These are phyloP conservation scores for Ophioninae sp. DNA, from an alignment of 2,888 invertebrate genomes.

Conservation along the genomic window DNA sequence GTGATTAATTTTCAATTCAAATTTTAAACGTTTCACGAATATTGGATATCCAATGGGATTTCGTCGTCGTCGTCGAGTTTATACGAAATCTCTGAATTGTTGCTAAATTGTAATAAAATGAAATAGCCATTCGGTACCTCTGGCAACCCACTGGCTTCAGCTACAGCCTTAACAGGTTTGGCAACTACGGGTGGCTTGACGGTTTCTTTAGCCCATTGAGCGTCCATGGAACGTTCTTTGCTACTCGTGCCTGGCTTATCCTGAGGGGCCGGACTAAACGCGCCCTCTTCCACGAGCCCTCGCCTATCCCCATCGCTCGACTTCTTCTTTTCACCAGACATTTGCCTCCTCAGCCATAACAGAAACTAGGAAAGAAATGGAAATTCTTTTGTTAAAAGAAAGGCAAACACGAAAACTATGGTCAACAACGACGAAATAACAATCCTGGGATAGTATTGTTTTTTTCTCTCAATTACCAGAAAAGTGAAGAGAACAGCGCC, in stretches of 20 bases:
- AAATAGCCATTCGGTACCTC: constrained; percentile 66
- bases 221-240: constrained; percentile 73
- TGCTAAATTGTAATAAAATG: background rate
- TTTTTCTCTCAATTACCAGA: constrained; percentile 70
- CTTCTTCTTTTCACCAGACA: constrained; percentile 80
- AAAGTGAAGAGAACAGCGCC: constrained; percentile 79
- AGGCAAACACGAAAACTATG: background rate
- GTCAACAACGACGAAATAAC: background rate
- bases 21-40: background rate
- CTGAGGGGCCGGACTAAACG: constrained; percentile 67
- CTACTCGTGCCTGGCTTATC: constrained; percentile 73
- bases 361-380: constrained; percentile 70
- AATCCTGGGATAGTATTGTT: background rate
- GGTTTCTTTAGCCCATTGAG: constrained; percentile 76
- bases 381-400: background rate
- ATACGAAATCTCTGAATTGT: background rate
- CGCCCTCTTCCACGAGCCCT: constrained; percentile 79
- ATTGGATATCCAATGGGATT: background rate
- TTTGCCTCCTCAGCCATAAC: constrained; percentile 81
- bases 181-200: constrained; percentile 66
- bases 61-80: background rate
- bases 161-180: constrained; percentile 64
- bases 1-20: background rate
- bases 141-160: constrained; percentile 69
- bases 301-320: constrained; percentile 79